Percentiles rank a stretch among this genome's conserved stretches.
phyloP scores from a whole-genome alignment of 2,888 invertebrate genomes.

The Periphyllus acericola region DNA sequence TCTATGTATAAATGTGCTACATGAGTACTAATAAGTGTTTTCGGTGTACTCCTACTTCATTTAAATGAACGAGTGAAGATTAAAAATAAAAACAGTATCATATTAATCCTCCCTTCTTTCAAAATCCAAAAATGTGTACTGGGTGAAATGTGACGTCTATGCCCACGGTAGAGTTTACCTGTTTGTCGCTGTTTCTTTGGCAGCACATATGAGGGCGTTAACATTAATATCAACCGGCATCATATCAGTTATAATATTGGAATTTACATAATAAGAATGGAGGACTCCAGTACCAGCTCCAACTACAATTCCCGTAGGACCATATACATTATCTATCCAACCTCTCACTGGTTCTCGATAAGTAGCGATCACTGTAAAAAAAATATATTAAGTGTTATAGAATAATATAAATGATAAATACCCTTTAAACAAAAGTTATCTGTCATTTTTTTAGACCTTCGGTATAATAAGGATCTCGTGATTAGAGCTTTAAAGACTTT shows the following conservation, averaged over 20 bases:
- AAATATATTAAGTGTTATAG: not conserved
- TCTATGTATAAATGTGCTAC: too few relatives aligned
- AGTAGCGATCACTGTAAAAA: constrained; percentile 71
- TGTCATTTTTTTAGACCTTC: too few relatives aligned
- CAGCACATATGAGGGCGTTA: constrained; percentile 82
- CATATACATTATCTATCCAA: constrained; percentile 93
- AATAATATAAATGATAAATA: not conserved
- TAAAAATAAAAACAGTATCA: too few relatives aligned
- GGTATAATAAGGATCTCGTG: too few relatives aligned
- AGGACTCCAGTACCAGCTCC: constrained; percentile 82
- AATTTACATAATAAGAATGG: constrained; percentile 70
- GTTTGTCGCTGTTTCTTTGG: constrained; percentile 69
- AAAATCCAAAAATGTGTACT: not conserved
- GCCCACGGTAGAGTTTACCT: not conserved
- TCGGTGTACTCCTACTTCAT: too few relatives aligned
- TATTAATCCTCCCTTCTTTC: too few relatives aligned
- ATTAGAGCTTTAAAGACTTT: too few relatives aligned
- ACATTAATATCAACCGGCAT: constrained; percentile 86
- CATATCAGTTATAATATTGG: constrained; percentile 76
- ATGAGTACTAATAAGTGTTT: too few relatives aligned
- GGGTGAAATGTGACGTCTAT: not conserved
- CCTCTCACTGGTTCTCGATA: constrained; percentile 81
- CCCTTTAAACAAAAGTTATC: too few relatives aligned
- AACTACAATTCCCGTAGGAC: constrained; percentile 69
- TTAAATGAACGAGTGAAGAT: too few relatives aligned